These are phyloP conservation scores for Teleogryllus occipitalis DNA, from an alignment of 1,140 invertebrate species.

Conservation along the genomic window DNA sequence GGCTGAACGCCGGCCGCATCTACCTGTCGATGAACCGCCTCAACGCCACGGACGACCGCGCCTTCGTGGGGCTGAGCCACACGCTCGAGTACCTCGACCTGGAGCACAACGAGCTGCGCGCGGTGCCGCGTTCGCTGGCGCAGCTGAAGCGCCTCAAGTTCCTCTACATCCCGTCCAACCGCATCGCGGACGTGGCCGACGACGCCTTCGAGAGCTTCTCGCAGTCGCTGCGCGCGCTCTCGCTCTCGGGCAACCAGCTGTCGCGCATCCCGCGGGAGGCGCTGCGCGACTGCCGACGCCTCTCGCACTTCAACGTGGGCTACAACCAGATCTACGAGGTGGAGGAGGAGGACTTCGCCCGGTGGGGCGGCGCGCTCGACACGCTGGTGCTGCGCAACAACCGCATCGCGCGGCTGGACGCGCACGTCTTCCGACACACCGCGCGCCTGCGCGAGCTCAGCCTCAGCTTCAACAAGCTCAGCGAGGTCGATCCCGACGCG, in stretches of 20 bases:
- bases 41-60: conserved; percentile 51
- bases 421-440: conserved; percentile 59
- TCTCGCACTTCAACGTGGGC: conserved; percentile 76
- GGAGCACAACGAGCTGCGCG: conserved; percentile 65
- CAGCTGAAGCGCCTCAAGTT: conserved; percentile 60
- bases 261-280: conserved; percentile 57
- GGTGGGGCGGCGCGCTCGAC: conserved; percentile 73
- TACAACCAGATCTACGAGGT: conserved; percentile 77
- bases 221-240: conserved; percentile 60
- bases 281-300: conserved; percentile 54
- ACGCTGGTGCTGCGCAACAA: conserved; percentile 80
- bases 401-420: conserved; percentile 62
- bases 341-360: conserved; percentile 58
- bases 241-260: conserved; percentile 71
- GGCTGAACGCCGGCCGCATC: conserved; percentile 59
- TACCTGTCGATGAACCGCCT: conserved; percentile 72
- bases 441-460: conserved; percentile 72
- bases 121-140: conserved; percentile 57
- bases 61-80: conserved; percentile 61
- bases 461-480: conserved; percentile 79
- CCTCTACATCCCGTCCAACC: conserved; percentile 75
- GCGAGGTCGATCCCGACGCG: conserved; percentile 63
- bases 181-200: conserved; percentile 48
- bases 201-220: conserved; percentile 48
- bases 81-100: conserved; percentile 73